Base-by-base conservation (phyloP, 1,140 invertebrate genomes). In the Drosophila malerkotliana region DNA sequence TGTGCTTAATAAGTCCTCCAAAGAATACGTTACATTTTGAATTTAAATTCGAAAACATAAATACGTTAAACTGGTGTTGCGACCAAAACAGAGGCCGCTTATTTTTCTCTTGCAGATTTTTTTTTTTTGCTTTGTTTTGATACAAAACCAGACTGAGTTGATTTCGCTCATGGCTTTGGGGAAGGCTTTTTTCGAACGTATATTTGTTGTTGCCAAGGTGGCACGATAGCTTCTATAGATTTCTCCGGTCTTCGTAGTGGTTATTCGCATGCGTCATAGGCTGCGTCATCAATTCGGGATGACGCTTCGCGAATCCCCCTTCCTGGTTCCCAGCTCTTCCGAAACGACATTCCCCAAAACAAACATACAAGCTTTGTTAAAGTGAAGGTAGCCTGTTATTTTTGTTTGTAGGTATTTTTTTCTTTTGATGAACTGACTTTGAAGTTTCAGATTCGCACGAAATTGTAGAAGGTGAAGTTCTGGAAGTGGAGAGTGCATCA, bases 21-120 rank as follows among this genome's bases (percentile, higher is more conserved):
- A 54, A 48, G 39, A 37, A 60, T 44, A 48, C 80, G 80, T 83
- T 83, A 83, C 61, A 48, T 84, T 83, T 83, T 72, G 39, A 83
- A 83, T 79, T 79, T 58, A 52, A 79, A 83, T 83, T 83, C 26
- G 28, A 79, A 83, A 69, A 75, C 15, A 24, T 28, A 45, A 28
- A 60, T 30, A 69, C 75, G 79, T 67, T 81, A 80, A 59, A 60
- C 64, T 76, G 61, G 44, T 44, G 47, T 21, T 39, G 62, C 5
- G 56, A 34, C 32, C 14, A 41, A 63, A 51, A 60, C 47, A 47
- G 41, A 73, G 62, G 63, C 66, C 39, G 59, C 55, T 62, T 44
- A 76, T 72, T 47, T 45, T 28, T 28, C 26, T 28, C 6, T 28
- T 28, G 60, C 28, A 41, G 52, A 26, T 21, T 41, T 57, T 81